Evolutionary conservation across 2,797 vertebrate genomes (phyloP).

Genomic region (Scyliorhinus canicula): DNA sequence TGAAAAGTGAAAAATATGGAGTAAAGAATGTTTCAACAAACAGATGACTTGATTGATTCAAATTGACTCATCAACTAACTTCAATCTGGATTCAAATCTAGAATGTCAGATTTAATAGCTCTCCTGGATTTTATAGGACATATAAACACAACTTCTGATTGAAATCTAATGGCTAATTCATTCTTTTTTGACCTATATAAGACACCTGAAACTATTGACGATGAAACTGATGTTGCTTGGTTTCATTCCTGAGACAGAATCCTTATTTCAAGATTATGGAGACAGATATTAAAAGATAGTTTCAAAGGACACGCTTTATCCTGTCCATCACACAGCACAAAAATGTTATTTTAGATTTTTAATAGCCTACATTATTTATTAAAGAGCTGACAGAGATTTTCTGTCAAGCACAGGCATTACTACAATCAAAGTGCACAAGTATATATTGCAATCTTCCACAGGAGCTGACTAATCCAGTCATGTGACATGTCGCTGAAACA

Average conservation of each 20-base stretch:
- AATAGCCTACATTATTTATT: not conserved
- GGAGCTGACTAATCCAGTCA: not conserved
- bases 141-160: not conserved
- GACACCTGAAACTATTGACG: not conserved
- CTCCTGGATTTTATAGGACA: not conserved
- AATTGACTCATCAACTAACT: not conserved
- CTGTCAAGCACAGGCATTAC: not conserved
- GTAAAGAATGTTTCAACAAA: not conserved
- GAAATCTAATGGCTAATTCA: not conserved
- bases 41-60: not conserved
- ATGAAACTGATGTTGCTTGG: not conserved
- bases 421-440: not conserved
- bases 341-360: not conserved
- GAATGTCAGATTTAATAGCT: not conserved
- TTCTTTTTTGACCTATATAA: not conserved
- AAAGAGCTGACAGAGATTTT: not conserved
- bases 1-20: not conserved
- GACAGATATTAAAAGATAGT: not conserved
- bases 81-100: not conserved
- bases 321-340: too few species aligned
- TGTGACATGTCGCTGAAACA: not conserved
- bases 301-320: not conserved
- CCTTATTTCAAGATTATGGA: not conserved
- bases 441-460: not conserved
- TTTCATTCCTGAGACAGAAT: not conserved